Base-by-base conservation (phyloP, 2,113 vertebrate species). In the Smithornis capensis region DNA sequence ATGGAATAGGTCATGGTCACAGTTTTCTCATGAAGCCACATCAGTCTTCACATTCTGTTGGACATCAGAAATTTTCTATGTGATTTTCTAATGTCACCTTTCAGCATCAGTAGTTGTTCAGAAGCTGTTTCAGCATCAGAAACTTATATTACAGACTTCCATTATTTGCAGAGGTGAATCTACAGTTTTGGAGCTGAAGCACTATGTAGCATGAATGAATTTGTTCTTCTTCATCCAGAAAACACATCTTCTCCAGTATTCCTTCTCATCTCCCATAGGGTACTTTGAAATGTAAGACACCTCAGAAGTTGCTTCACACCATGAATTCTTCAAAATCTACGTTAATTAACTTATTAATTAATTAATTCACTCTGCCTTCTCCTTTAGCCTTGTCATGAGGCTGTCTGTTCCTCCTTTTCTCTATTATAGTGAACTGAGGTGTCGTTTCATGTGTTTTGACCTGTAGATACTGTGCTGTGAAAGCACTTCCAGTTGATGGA, bases 1-100 rank as follows among this genome's bases (percentile, higher is more conserved):
- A n/a, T 53, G 63, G 17, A 79, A 7, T 6, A 12, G 0, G 0
- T 55, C 24, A 25, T 25, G 24, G 35, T 60, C 50, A 49, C 19
- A 33, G 50, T 45, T 93, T 79, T 42, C 38, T 92, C 19, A 2
- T 12, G 40, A 6, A 64, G 35, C 33, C 63, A 2, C 7, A 35
- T 60, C 44, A 52, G 24, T 22, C n/a, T 62, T 70, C 9, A 19
- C 0, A 0, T 69, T 33, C 57, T 62, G 8, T 19, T 53, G 38
- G 83, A 31, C 44, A 21, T 7, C n/a, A 42, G n/a, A 19, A 67
- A 38, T 63, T 70, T 82, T 68, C 69, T 81, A 2, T 55, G 12
- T 38, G 12, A 42, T 31, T 59, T 74, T 67, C 31, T 40, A 3
- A 38, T 29, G 38, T 78, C 69, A 59, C 44, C 49, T 78, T 89